phyloP scores from a whole-genome alignment of 2,797 vertebrate species.

The Muscicapa striata region DNA sequence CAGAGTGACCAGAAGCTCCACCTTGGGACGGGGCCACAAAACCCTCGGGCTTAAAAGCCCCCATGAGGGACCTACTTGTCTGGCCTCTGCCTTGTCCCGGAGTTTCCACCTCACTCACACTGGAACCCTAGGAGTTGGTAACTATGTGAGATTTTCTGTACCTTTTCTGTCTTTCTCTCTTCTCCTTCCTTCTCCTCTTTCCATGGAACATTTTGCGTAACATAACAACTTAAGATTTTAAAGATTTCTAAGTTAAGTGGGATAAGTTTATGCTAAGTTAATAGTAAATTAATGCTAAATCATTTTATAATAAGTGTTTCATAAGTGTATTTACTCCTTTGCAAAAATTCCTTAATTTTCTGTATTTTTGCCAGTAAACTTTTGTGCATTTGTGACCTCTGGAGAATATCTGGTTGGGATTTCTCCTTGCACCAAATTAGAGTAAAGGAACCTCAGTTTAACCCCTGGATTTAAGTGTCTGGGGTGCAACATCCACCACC shows the following conservation, averaged over 20 bases:
- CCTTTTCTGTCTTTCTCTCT: background rate
- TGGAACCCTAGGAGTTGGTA: background rate
- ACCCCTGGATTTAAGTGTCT: background rate
- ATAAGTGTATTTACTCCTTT: background rate
- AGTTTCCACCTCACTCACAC: background rate
- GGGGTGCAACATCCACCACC: background rate
- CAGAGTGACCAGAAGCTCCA: background rate
- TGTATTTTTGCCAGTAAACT: background rate
- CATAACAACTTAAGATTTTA: background rate
- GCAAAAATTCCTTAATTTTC: background rate
- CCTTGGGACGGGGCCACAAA: accelerated
- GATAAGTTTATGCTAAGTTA: background rate
- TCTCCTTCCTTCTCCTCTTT: background rate
- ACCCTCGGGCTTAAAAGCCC: background rate
- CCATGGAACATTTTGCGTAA: background rate
- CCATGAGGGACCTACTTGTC: background rate
- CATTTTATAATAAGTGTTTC: background rate
- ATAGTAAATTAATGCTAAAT: background rate
- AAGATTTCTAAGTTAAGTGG: background rate
- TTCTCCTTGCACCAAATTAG: background rate
- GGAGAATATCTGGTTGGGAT: background rate
- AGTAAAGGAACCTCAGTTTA: background rate
- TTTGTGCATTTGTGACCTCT: background rate
- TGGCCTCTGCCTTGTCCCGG: background rate
- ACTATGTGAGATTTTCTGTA: background rate